Base-by-base conservation (phyloP, 1,140 invertebrate genomes). In the Philopotamus ludificatus region DNA sequence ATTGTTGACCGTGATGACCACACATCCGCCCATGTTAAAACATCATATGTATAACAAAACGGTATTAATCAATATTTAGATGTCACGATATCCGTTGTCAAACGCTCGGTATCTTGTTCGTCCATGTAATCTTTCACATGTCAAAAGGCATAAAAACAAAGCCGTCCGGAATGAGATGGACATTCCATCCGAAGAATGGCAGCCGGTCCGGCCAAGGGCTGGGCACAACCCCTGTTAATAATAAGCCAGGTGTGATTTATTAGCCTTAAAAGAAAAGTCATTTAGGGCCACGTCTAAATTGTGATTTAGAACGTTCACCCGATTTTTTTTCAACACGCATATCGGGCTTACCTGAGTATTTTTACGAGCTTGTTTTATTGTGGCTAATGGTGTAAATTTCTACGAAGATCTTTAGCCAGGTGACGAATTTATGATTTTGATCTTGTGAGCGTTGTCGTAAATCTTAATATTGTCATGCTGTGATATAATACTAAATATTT, bases 261-360 rank as follows among this genome's bases (percentile, higher is more conserved):
- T 61, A 62, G 18, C 62, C 66, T 26, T 68, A 68, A 66, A 68
- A 64, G 54, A 41, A 60, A 64, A 65, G 47, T 50, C 62, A 68
- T 64, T 68, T 53, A 42, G 57, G 57, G 47, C 44, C 63, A 42
- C 51, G 10, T 57, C 25, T 50, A 26, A 58, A 39, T 18, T 12
- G 34, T 66, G 57, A 66, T 66, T 66, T 66, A 66, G 47, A 60
- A 34, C 18, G 21, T 45, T 55, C 21, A 55, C 55, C 12, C 4
- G 23, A 21, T 58, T 41, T 58, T 58, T 34, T 58, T 16, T 41
- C 8, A 16, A 15, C 9, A 25, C 23, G 23, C 22, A 44, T 21
- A n/a, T 60, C 23, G 39, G 20, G 18, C 18, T 20, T 20, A 57
- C 4, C 28, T 47, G 18, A 47, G 50, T 7, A 41, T 59, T 59